phyloP scores from a whole-genome alignment of 1,140 invertebrate species.

The Drosophila pandora region DNA sequence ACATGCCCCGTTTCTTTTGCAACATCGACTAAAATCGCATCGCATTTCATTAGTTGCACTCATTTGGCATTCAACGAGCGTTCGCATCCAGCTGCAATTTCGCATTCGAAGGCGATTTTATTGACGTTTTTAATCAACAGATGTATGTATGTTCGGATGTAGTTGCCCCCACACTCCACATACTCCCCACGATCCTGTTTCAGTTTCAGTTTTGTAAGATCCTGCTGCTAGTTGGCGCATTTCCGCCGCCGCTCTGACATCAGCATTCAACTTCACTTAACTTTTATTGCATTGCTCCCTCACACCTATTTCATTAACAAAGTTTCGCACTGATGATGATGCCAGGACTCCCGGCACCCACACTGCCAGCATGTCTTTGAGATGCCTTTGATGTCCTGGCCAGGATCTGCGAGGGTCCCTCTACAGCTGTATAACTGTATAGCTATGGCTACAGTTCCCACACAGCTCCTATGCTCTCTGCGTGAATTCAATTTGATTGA shows the following conservation, averaged over 20 bases:
- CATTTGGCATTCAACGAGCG: slow-evolving; percentile 71
- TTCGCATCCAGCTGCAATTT: slow-evolving; percentile 75
- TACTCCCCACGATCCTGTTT: background rate
- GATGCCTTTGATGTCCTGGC: slow-evolving; percentile 38
- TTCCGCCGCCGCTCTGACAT: slow-evolving; percentile 27
- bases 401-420: slow-evolving; percentile 1
- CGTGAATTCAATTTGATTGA: slow-evolving; percentile 82
- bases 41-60: slow-evolving; percentile 73
- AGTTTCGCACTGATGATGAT: slow-evolving; percentile 78
- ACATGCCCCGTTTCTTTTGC: slow-evolving; percentile 14
- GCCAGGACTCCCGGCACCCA: background rate
- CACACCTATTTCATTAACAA: slow-evolving; percentile 80
- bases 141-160: slow-evolving; percentile 7
- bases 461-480: slow-evolving; percentile 26
- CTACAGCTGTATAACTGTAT: background rate
- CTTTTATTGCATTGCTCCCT: slow-evolving; percentile 73
- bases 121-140: slow-evolving; percentile 81
- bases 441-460: slow-evolving; percentile 20
- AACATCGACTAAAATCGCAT: slow-evolving; percentile 50
- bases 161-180: slow-evolving; percentile 1
- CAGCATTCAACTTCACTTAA: slow-evolving; percentile 73
- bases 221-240: slow-evolving; percentile 5
- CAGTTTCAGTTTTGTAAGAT: slow-evolving; percentile 1
- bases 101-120: slow-evolving; percentile 71
- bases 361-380: background rate